These are phyloP conservation scores for Corydoras sp. DNA, from an alignment of 2,113 vertebrate genomes.

Conservation along the genomic window DNA sequence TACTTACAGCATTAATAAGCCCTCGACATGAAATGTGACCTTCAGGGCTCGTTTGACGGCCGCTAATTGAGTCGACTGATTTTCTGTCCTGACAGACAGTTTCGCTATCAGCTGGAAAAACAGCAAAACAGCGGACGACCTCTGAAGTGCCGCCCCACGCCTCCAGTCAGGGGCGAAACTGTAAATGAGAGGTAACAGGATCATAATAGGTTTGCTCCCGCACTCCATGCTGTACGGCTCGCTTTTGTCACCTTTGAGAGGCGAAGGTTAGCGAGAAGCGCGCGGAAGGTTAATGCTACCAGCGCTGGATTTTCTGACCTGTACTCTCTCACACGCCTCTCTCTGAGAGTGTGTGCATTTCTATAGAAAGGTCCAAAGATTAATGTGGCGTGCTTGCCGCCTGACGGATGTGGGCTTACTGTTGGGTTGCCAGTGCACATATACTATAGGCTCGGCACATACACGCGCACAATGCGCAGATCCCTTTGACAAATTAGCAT, in stretches of 20 bases:
- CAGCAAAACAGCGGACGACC: conserved; percentile 11
- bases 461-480: conserved; percentile 23
- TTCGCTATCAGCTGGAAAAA: conserved; percentile 2
- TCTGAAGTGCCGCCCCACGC: conserved; percentile 7
- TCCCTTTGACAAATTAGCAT: conserved; percentile 43
- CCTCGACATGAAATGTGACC: conserved; percentile 27
- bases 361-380: conserved; percentile 37
- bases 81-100: neutral
- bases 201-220: conserved; percentile 19
- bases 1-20: conserved; percentile 19
- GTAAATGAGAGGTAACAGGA: conserved; percentile 31
- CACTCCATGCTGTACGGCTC: neutral
- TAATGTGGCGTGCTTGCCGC: conserved; percentile 31
- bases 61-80: conserved; percentile 33
- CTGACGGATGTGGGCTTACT: conserved; percentile 35
- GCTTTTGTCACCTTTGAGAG: conserved; percentile 5
- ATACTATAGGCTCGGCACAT: conserved; percentile 14
- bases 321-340: conserved; percentile 8
- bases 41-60: conserved; percentile 25
- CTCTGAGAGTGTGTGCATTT: neutral
- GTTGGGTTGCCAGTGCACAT: conserved; percentile 2
- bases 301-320: conserved; percentile 29
- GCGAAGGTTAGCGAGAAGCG: conserved; percentile 15
- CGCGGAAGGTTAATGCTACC: conserved; percentile 40
- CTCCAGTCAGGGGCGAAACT: conserved; percentile 17